These are phyloP conservation scores for Anas acuta DNA, from an alignment of 2,797 vertebrate species.

Conservation along the genomic window DNA sequence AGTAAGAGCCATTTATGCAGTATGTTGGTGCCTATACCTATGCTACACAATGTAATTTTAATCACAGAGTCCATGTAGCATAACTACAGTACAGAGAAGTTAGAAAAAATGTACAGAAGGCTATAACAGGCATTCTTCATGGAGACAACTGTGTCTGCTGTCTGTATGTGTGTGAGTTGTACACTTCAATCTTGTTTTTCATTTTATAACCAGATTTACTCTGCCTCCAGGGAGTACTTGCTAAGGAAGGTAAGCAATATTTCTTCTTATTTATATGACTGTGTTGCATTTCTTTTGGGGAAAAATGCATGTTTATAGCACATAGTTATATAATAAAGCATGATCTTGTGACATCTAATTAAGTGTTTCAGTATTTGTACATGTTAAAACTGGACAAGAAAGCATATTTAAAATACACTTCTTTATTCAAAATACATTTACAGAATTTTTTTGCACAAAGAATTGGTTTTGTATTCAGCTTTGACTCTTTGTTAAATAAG, in stretches of 20 bases:
- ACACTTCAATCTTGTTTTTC: constrained; percentile 14
- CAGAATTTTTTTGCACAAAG: neutral
- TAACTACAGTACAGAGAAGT: neutral
- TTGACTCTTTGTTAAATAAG: neutral
- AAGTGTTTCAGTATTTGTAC: neutral
- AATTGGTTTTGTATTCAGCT: neutral
- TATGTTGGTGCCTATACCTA: constrained; percentile 12
- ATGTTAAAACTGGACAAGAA: constrained; percentile 3
- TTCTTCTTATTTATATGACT: constrained; percentile 26
- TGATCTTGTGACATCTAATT: neutral
- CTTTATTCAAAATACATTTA: constrained; percentile 14
- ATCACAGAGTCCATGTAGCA: neutral
- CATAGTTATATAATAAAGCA: neutral
- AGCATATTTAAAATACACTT: neutral
- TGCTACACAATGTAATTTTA: neutral
- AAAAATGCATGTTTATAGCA: neutral
- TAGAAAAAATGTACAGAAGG: constrained; percentile 13
- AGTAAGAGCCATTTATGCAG: constrained; percentile 16
- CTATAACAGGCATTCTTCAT: constrained; percentile 1
- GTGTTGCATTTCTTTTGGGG: neutral
- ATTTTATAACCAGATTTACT: constrained; percentile 7
- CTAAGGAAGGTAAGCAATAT: constrained; percentile 67
- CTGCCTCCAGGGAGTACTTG: neutral
- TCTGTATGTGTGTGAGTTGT: neutral
- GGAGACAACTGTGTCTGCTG: neutral